Conservation (phyloP, 2,113 vertebrate species). For the Platichthys flesus region DNA sequence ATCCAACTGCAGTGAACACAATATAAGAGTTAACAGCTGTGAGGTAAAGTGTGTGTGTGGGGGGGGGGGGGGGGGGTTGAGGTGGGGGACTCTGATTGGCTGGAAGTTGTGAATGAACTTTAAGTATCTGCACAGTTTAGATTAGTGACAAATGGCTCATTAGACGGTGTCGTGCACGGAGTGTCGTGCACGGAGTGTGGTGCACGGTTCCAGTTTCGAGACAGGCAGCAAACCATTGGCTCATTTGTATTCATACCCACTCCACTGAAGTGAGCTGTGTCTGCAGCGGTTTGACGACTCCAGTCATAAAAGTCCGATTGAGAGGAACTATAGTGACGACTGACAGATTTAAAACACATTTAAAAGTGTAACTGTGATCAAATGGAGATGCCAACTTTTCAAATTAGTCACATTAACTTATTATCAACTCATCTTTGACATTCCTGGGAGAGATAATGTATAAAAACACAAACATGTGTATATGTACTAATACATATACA, state of each 20-base stretch:
- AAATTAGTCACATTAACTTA: too few relatives aligned
- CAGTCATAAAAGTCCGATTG: background rate
- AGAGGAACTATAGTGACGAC: background rate
- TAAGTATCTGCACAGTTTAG: background rate
- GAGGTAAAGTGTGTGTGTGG: too few relatives aligned
- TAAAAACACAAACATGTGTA: background rate
- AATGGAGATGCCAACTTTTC: background rate
- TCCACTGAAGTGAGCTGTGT: background rate
- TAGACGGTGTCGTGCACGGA: too few relatives aligned
- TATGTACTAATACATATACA: too few relatives aligned
- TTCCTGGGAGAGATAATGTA: background rate
- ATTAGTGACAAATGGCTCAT: too few relatives aligned
- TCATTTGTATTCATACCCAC: background rate
- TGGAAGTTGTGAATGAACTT: background rate
- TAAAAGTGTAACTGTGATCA: background rate
- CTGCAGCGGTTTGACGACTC: background rate
- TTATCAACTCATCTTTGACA: background rate
- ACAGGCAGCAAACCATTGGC: background rate
- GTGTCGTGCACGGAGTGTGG: too few relatives aligned
- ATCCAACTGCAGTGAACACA: too few relatives aligned
- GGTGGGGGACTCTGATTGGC: background rate
- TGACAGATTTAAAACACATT: background rate
- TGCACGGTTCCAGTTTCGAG: background rate
- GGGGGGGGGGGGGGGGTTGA: background rate
- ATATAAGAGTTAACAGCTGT: too few relatives aligned